phyloP scores from a whole-genome alignment of 2,113 vertebrate genomes.

The Leptodactylus fuscus region DNA sequence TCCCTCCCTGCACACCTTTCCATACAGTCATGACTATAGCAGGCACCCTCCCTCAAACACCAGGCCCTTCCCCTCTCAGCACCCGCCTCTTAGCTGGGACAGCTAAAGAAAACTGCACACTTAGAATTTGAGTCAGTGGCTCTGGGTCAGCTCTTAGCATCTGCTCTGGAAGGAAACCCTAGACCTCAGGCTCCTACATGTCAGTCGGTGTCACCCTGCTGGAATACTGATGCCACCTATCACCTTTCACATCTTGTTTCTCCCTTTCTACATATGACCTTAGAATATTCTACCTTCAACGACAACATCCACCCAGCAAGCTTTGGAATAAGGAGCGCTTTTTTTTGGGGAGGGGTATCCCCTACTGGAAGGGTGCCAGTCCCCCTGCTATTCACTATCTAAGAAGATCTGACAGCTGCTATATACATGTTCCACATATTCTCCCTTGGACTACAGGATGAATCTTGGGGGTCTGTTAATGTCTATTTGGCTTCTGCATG shows the following conservation, averaged over 20 bases:
- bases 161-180: conserved; percentile 30
- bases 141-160: background rate
- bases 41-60: background rate
- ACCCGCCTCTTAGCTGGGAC: conserved; percentile 20
- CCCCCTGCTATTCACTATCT: conserved; percentile 30
- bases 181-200: background rate
- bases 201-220: background rate
- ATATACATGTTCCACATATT: conserved; percentile 50
- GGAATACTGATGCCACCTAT: conserved; percentile 42
- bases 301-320: background rate
- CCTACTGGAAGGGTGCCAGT: conserved; percentile 16
- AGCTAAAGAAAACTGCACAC: conserved; percentile 41
- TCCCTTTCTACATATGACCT: background rate
- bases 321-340: conserved; percentile 29
- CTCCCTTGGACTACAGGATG: conserved; percentile 69
- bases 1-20: conserved; percentile 39
- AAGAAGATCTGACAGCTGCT: conserved; percentile 31
- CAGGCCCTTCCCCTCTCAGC: conserved; percentile 9
- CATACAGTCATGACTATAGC: background rate
- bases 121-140: conserved; percentile 5
- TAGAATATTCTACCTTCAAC: background rate
- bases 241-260: background rate
- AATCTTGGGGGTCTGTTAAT: conserved; percentile 72
- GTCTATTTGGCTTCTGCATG: conserved; percentile 70
- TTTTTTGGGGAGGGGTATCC: conserved; percentile 22